Base-by-base conservation (phyloP, 2,113 vertebrate genomes). In the Meleagris gallopavo region DNA sequence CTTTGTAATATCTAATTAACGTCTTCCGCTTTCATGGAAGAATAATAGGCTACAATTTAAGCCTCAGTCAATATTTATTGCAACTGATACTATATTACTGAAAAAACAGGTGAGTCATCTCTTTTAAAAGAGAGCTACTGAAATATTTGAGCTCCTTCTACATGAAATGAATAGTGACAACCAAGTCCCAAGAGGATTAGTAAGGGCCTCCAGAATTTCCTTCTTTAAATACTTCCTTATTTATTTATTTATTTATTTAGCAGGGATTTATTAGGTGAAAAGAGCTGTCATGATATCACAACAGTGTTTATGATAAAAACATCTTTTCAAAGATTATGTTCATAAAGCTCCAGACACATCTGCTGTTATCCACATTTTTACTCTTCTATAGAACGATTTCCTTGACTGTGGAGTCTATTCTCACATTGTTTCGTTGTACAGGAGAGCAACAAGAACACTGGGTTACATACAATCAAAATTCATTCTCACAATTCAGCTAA, bases 91-190 rank as follows among this genome's bases (percentile, higher is more conserved):
- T 70, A 17, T 60, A 88, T 41, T 73, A 93, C 29, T 74, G 82
- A 84, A 80, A 85, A 93, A 80, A 94, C 79, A 0, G 0, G 30
- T 64, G 86, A 90, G 61, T 73, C 22, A 67, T 24, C 24, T 41
- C 38, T 83, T 83, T 84, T 72, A 83, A 81, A 76, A 76, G 82
- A 79, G 65, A 94, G 71, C 46, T 94, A 57, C 20, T 58, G 73
- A 86, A 92, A 92, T 77, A 88, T 38, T 80, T 94, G 43, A 94
- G 36, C 54, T 79, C 58, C 85, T 87, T 85, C 82, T 66, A 77
- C 36, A 74, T 41, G 24, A 95, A 94, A 94, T 83, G 36, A 94
- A 77, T 71, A 81, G 58, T 83, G 92, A 95, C 92, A 95, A 79
- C 38, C 60, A 83, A 83, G 67, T 91, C 83, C 52, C 83, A 38